Evolutionary conservation across 2,113 vertebrate species (phyloP).

Genomic region (Ahaetulla prasina): DNA sequence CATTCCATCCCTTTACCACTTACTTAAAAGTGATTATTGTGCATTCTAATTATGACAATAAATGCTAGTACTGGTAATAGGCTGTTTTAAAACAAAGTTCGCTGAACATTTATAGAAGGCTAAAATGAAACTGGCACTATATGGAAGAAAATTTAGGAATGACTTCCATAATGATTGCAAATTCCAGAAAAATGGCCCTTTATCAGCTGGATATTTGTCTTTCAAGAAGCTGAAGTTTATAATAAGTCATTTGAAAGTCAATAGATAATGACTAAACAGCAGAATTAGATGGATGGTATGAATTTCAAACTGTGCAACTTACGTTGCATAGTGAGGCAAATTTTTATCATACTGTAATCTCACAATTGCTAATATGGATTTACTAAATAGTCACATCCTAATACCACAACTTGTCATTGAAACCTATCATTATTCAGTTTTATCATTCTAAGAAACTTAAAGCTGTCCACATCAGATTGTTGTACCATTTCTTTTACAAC

Average conservation of each 20-base stretch:
- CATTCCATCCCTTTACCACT: neutral
- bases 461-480: neutral
- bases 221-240: neutral
- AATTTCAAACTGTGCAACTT: neutral
- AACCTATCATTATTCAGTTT: neutral
- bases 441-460: neutral
- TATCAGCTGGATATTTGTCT: conserved; percentile 6
- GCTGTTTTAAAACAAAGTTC: conserved; percentile 7
- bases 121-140: conserved; percentile 17
- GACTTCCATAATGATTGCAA: neutral
- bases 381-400: neutral
- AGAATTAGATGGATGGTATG: neutral
- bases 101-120: conserved; percentile 8
- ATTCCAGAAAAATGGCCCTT: neutral
- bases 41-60: neutral
- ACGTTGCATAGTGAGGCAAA: neutral
- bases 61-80: accelerated
- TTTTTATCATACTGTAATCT: neutral
- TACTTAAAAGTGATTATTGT: neutral
- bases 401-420: neutral
- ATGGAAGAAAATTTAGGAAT: conserved; percentile 4
- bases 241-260: neutral
- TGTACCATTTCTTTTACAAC: neutral
- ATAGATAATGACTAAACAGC: neutral
- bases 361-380: neutral